Evolutionary conservation across 92 coral and sea anemone species (phyloP), one percentile per base, ranked within the genome.

Genomic region (Plumapathes pennacea): DNA sequence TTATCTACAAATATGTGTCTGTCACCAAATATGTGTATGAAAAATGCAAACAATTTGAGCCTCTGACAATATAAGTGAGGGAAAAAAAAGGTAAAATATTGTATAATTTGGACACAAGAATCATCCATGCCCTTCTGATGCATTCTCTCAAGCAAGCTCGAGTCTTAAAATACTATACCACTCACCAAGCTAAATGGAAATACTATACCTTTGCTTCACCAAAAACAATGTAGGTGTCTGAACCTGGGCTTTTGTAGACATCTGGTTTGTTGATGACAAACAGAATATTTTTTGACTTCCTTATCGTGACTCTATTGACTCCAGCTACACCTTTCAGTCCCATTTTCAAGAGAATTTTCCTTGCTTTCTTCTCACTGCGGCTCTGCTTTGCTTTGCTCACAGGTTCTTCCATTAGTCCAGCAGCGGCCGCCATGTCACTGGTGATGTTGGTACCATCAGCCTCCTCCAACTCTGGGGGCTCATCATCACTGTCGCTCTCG

Each of bases 401-500:
- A 13, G 86, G 83, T 40, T 88, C 98, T 49, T 92, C 98, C 6
- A 41, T 72, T 14, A 88, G 33, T 12, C 96, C 96, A 41, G 96
- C 98, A 40, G 98, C 96, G 1, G 96, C 91, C n/a, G 98, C 98
- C 58, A 88, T 75, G 47, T 84, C 96, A 25, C 88, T 84, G 0
- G 85, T 26, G 23, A 85, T 71, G 27, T 52, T 68, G 0, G 90
- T 49, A 40, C 81, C 89, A 4, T 64, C 84, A 22, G 78, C 72
- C 45, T 92, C 98, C 50, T 92, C 98, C 19, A 88, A 64, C 1
- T 92, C 98, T 61, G 98, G 98, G 20, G 81, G 25, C 37, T 92
- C 98, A 51, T 92, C 98, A 53, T 92, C 98, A 64, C 98, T 92
- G 77, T 88, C 98, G 65, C 98, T 92, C 70, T 92, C 98, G 3